Base-by-base conservation (phyloP, 2,113 vertebrate species). In the Ceuthmochares aereus region DNA sequence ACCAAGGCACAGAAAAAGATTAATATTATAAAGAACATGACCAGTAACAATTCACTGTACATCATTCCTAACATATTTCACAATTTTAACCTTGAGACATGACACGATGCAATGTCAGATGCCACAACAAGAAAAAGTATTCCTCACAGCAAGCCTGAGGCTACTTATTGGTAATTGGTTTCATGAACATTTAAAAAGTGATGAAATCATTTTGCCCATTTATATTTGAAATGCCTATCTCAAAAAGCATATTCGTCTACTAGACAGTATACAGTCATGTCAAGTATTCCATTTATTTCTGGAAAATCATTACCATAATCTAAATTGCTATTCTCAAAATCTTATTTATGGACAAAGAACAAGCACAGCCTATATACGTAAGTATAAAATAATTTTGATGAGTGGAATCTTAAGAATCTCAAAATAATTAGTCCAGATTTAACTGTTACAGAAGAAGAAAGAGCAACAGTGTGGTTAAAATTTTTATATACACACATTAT, bases 111-210 rank as follows among this genome's bases (percentile, higher is more conserved):
- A 68, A 67, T 90, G 70, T 92, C 85, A 88, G 54, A 85, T 66
- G 78, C 22, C 67, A 80, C 9, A 90, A 45, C 40, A 73, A 92
- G 67, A 67, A 86, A 94, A 96, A 88, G 3, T 34, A 60, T 68
- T 74, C 45, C 54, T 87, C 51, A 42, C n/a, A 83, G 72, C 37
- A 93, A 90, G 75, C 82, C 59, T 80, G 45, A 37, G 72, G 85
- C 55, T 93, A 88, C 63, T 76, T 93, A 58, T 56, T 86, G 67
- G 55, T 90, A 88, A 94, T 88, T 86, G 84, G 42, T 95, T 95
- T 86, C 54, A 72, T 36, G 82, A 88, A 59, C 72, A 66, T 87
- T 87, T 79, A 54, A n/a, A 69, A 92, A 94, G 45, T 14, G n/a
- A 69, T 85, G 45, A 90, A 95, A 85, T 66, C 0, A 19, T 83